phyloP scores from a whole-genome alignment of 2,797 vertebrate genomes.

The Menidia menidia region DNA sequence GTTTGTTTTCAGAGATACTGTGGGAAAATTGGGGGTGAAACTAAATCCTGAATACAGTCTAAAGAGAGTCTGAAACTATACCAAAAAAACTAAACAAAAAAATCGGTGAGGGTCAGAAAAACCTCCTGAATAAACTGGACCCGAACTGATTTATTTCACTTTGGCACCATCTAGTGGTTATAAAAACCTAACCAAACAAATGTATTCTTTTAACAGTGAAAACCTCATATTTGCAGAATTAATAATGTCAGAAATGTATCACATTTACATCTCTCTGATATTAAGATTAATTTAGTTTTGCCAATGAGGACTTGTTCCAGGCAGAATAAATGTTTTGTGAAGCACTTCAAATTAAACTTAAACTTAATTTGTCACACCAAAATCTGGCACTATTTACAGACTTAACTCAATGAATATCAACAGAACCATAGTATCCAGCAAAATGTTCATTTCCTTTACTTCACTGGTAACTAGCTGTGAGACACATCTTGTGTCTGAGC shows the following conservation, averaged over 20 bases:
- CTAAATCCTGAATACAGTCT: too few relatives aligned
- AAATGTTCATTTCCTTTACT: not conserved
- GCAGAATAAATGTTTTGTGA: not conserved
- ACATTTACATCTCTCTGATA: not conserved
- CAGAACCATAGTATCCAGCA: not conserved
- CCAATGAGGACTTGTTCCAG: not conserved
- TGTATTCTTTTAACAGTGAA: not conserved
- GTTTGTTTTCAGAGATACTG: too few relatives aligned
- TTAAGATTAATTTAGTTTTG: not conserved
- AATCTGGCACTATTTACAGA: not conserved
- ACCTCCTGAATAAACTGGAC: not conserved
- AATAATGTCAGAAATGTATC: not conserved
- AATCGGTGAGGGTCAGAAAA: not conserved
- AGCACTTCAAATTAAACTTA: not conserved
- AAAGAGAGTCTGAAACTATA: too few relatives aligned
- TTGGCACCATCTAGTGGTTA: slow-evolving; percentile 2
- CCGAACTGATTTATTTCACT: not conserved
- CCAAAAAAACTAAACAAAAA: not conserved
- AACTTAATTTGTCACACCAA: not conserved
- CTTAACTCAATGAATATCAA: not conserved
- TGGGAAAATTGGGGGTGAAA: too few relatives aligned
- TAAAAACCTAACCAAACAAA: not conserved
- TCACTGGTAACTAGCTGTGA: not conserved
- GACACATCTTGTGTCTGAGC: not conserved
- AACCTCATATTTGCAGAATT: not conserved